A percentile compares a stretch with the other conserved stretches of the same genome.
Evolutionary conservation across 2,113 vertebrate genomes (phyloP).

Genomic region (Dissostichus mawsoni): DNA sequence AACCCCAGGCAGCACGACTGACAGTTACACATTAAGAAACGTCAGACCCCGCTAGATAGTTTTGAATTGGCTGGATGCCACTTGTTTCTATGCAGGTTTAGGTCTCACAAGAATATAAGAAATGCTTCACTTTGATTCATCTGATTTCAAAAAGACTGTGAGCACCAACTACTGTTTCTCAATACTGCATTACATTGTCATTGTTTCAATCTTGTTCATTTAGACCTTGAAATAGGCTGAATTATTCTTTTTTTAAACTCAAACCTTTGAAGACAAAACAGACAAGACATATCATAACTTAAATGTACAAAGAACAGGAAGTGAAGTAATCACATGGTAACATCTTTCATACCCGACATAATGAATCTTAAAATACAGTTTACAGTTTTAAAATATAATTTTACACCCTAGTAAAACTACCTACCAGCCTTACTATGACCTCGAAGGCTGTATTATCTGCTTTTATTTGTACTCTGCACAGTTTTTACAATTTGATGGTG

Average conservation of each 20-base stretch:
- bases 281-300: neutral
- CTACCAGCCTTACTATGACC: neutral
- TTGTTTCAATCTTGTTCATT: neutral
- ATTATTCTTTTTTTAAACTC: neutral
- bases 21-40: constrained; percentile 67
- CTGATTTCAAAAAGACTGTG: constrained; percentile 1
- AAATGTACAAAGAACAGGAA: neutral
- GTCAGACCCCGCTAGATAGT: constrained; percentile 58
- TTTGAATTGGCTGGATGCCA: constrained; percentile 49
- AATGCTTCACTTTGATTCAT: constrained; percentile 29
- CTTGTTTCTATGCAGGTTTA: constrained; percentile 31
- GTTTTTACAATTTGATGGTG: constrained; percentile 33
- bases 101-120: constrained; percentile 31
- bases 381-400: neutral
- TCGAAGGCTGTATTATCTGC: neutral
- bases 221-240: neutral
- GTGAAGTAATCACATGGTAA: neutral
- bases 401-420: neutral
- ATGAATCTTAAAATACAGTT: constrained; percentile 13
- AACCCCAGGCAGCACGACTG: constrained; percentile 62
- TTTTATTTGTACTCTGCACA: neutral
- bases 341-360: neutral
- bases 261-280: neutral
- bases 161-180: neutral
- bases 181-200: neutral